These are phyloP conservation scores for Lepidurus couesii DNA, from an alignment of 1,140 invertebrate species.

Conservation along the genomic window DNA sequence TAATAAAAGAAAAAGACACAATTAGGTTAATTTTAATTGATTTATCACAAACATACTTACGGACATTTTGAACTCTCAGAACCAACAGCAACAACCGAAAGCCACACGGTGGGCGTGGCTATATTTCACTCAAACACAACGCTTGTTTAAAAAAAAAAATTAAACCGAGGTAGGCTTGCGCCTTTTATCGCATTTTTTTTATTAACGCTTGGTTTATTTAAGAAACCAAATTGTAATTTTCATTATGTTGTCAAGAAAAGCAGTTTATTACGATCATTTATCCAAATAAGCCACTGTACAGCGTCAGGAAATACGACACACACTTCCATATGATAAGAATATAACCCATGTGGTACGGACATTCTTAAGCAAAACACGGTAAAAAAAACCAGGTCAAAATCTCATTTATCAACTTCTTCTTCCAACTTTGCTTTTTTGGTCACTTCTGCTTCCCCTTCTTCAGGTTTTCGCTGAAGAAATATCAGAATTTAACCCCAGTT, in stretches of 20 bases:
- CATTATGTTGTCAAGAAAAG: too few species aligned
- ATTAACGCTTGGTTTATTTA: too few species aligned
- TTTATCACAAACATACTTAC: background rate
- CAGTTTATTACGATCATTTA: too few species aligned
- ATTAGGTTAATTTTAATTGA: background rate
- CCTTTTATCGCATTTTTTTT: too few species aligned
- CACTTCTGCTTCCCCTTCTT: background rate
- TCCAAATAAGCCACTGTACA: too few species aligned
- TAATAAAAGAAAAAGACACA: background rate
- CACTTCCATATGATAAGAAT: background rate
- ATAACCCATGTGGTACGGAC: background rate
- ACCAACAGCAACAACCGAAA: background rate
- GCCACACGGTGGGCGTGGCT: background rate
- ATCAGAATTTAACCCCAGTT: background rate
- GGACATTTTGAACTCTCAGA: background rate
- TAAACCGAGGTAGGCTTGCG: background rate
- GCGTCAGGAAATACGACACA: too few species aligned
- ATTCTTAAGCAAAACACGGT: background rate
- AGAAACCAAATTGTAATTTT: too few species aligned
- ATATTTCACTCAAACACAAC: background rate
- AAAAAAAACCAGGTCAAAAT: background rate
- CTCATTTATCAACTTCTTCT: background rate
- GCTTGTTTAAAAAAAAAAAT: background rate
- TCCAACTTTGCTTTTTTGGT: constrained; percentile 20
- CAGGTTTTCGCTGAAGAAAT: constrained; percentile 26